These are phyloP conservation scores for Alectoris magna DNA, from an alignment of 2,797 vertebrate species.

Conservation along the genomic window DNA sequence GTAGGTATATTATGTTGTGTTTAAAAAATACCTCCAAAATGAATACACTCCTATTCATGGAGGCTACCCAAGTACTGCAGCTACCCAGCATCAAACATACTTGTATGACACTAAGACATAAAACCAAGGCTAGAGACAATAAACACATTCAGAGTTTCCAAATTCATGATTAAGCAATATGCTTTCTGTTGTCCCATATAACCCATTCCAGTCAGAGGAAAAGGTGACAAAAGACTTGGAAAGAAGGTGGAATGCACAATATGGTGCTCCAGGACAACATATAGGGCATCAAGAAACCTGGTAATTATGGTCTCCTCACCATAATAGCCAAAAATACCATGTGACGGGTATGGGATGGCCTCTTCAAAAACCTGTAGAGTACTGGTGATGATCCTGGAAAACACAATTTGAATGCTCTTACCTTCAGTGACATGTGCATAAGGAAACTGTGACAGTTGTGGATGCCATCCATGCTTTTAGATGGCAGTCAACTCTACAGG, in stretches of 20 bases:
- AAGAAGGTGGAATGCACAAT: not conserved
- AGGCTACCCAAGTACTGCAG: not conserved
- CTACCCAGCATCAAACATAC: not conserved
- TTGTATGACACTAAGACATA: not conserved
- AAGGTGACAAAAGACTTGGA: not conserved
- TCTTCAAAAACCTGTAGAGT: not conserved
- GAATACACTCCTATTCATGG: fast-evolving
- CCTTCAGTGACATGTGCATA: fast-evolving
- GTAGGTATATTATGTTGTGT: not conserved
- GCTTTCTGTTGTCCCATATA: not conserved
- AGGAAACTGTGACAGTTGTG: not conserved
- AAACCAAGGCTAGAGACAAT: not conserved
- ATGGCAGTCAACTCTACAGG: not conserved
- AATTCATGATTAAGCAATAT: not conserved
- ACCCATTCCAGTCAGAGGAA: not conserved
- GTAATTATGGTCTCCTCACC: not conserved
- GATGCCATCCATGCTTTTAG: not conserved
- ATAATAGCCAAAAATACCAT: not conserved
- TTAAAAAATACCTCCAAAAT: not conserved
- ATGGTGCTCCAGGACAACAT: not conserved
- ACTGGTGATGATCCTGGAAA: not conserved
- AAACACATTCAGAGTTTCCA: not conserved
- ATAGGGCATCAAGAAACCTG: not conserved
- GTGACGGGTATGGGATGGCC: not conserved
- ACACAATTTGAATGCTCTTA: not conserved